Evolutionary conservation across 2,113 vertebrate species (phyloP), one percentile per base, ranked within the genome.

Genomic region (human (Homo sapiens)): DNA sequence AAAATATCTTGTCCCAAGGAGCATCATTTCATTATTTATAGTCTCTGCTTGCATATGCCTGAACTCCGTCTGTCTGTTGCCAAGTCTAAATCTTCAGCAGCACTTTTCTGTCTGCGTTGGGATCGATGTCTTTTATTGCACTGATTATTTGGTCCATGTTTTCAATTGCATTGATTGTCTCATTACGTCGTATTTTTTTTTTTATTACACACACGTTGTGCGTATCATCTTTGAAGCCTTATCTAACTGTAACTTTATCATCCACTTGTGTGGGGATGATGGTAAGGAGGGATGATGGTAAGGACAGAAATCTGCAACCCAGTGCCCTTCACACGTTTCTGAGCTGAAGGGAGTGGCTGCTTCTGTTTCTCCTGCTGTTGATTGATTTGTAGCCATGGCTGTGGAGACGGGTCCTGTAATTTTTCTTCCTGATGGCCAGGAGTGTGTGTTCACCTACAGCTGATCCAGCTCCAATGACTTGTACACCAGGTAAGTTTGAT

Each of bases 261-360:
- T 40, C 38, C 87, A 6, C 43, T 0, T 0, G 12, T 10, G 45
- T 6, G n/a, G 38, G 43, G 72, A 4, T 6, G 79, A 38, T 0
- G 13, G 52, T 1, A 6, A n/a, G 38, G 89, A 81, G 45, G 50
- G 76, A 6, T 6, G 68, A 38, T 0, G 10, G n/a, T 1, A 6
- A n/a, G 38, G 85, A 81, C 23, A 23, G n/a, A 27, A n/a, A 20
- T 22, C 4, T 13, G 35, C 43, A 27, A 20, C 35, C 61, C 22
- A 5, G 9, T 0, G 55, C 32, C 40, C 61, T 90, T 40, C 9
- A n/a, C 32, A 1, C 0, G 0, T 16, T 59, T 18, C 61, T 75
- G n/a, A 27, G 25, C 48, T 2, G 14, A 14, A 27, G 76, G n/a
- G 50, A n/a, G 90, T 11, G 18, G 48, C 79, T 83, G 88, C 70